Base-by-base conservation (phyloP, 2,113 vertebrate genomes). In the Apus apus region DNA sequence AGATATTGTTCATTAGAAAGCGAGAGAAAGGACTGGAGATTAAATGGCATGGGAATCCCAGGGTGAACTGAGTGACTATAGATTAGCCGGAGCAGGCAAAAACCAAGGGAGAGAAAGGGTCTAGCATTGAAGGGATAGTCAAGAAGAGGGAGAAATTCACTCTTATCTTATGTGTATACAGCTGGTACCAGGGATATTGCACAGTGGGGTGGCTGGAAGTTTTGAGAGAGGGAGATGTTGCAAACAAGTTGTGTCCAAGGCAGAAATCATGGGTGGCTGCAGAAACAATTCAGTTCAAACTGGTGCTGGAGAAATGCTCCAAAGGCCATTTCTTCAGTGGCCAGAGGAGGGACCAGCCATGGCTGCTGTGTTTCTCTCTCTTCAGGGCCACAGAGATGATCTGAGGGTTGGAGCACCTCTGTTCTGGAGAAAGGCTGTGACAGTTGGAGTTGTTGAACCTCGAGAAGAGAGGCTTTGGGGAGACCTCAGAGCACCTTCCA, bases 141-240 rank as follows among this genome's bases (percentile, higher is more conserved):
- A 27, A 26, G 74, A 30, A 27, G 56, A 61, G 25, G 32, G 36
- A 50, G 18, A 13, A 89, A 26, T 18, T 14, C 34, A 5, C 11
- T 2, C 1, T 7, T 27, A 15, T 65, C 70, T 87, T 5, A 11
- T 12, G 19, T 0, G 0, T 1, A 8, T 14, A 0, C 34, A 65
- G 20, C n/a, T 51, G 50, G 13, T 48, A 16, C 5, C 15, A 45
- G 40, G 36, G 50, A 17, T 15, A 6, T 8, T 15, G 11, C 30
- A 10, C 2, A 14, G n/a, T 0, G 7, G 29, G 4, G 21, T 8
- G 6, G 8, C 1, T 34, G 62, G 65, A 73, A 38, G n/a, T 46
- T 34, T 51, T 25, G 36, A 40, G 65, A 38, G 73, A 57, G 23
- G 74, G 26, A 50, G n/a, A 6, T 8, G 30, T 34, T 8, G 30